Conservation (phyloP, 2,888 invertebrate species). For the Griposia aprilina region DNA sequence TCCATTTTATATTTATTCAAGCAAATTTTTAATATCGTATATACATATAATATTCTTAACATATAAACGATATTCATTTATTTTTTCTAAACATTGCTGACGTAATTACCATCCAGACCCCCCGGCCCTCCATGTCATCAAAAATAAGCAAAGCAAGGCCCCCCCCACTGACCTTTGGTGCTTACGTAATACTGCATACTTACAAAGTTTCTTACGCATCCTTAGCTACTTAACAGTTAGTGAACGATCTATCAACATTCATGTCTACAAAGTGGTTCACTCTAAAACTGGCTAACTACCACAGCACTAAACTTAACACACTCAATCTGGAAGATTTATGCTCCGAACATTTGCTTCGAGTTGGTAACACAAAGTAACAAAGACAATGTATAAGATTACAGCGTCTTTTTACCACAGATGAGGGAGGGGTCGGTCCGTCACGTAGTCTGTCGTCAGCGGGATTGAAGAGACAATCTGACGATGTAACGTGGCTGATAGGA, state of each 20-base stretch:
- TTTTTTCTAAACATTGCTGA: neutral
- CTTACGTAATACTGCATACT: neutral
- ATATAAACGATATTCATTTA: neutral
- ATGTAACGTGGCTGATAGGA: conserved; percentile 51
- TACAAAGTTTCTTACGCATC: too few relatives aligned
- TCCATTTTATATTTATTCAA: neutral
- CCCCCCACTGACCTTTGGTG: neutral
- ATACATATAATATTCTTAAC: neutral
- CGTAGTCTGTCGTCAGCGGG: conserved; percentile 45
- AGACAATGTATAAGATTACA: conserved; percentile 21
- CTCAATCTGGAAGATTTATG: neutral
- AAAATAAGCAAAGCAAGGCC: neutral
- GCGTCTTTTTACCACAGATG: conserved; percentile 26
- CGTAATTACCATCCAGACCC: neutral
- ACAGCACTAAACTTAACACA: neutral
- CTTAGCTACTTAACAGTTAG: neutral
- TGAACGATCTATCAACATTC: neutral
- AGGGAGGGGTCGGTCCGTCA: conserved; percentile 15
- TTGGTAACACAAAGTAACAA: conserved; percentile 4
- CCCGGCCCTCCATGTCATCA: neutral
- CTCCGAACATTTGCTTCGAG: neutral
- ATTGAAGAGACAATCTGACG: conserved; percentile 24
- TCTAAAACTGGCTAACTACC: neutral
- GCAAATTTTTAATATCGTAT: neutral
- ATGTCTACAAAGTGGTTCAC: neutral